Percentiles rank a stretch among this genome's conserved stretches.
phyloP scores from a whole-genome alignment of 2,888 invertebrate species.

The Eudasyphora cyanicolor region DNA sequence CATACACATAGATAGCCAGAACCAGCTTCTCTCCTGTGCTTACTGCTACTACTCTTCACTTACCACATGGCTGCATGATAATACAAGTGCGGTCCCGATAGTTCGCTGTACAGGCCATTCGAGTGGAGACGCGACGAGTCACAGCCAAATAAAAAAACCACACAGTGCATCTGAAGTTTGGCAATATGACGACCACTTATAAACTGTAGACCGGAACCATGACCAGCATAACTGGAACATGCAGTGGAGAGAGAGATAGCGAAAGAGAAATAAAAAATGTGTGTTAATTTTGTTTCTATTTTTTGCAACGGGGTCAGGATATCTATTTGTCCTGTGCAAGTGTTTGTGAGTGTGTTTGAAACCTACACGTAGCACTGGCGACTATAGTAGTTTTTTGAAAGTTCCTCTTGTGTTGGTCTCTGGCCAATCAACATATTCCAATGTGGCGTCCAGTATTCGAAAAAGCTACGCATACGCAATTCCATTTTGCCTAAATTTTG shows the following conservation, averaged over 20 bases:
- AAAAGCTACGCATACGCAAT: constrained; percentile 80
- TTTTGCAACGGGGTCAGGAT: background rate
- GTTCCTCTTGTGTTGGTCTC: constrained; percentile 81
- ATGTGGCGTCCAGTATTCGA: constrained; percentile 80
- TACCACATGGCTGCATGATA: constrained; percentile 79
- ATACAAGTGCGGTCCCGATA: constrained; percentile 80
- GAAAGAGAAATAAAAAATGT: no score
- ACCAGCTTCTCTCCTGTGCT: background rate
- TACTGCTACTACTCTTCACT: constrained; percentile 26
- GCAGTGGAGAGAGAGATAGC: no score
- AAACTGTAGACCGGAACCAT: constrained; percentile 85
- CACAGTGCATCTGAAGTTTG: constrained; percentile 80
- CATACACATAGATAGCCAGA: constrained; percentile 15
- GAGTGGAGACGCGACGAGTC: constrained; percentile 80
- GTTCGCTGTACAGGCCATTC: constrained; percentile 80
- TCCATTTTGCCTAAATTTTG: constrained; percentile 80
- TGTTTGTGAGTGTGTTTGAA: background rate
- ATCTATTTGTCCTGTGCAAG: background rate
- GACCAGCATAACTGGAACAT: constrained; percentile 84
- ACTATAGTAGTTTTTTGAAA: constrained; percentile 80
- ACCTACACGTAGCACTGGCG: constrained; percentile 83
- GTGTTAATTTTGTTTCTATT: background rate
- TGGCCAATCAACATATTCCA: constrained; percentile 80
- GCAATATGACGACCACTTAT: constrained; percentile 82
- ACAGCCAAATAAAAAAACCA: constrained; percentile 86